Evolutionary conservation across 2,888 invertebrate species (phyloP).

Genomic region (Pheosia gnoma): DNA sequence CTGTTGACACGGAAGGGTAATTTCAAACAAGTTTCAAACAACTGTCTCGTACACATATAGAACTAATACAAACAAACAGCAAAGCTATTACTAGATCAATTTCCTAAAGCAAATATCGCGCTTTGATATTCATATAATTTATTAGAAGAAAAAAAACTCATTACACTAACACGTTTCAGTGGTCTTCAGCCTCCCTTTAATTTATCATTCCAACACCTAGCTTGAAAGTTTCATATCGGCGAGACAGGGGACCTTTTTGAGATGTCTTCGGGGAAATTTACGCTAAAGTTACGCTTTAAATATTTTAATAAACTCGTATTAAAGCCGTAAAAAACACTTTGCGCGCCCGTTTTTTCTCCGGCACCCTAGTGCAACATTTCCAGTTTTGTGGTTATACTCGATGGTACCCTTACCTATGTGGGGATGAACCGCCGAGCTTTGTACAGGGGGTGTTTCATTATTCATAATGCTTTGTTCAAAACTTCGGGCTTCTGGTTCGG

Average conservation of each 20-base stretch:
- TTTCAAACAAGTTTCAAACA: no score
- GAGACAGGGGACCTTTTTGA: conserved; percentile 64
- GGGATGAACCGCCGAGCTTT: conserved; percentile 45
- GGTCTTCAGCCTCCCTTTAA: conserved; percentile 64
- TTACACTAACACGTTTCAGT: conserved; percentile 57
- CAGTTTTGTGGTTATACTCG: conserved; percentile 52
- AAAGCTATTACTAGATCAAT: conserved; percentile 6
- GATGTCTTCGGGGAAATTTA: conserved; percentile 80
- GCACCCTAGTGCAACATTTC: conserved; percentile 60
- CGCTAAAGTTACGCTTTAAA: conserved; percentile 79
- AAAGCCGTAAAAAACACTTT: conserved; percentile 83
- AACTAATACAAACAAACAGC: not conserved
- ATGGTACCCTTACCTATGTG: conserved; percentile 28
- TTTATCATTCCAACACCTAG: conserved; percentile 74
- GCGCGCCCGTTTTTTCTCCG: conserved; percentile 70
- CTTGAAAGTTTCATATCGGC: conserved; percentile 64
- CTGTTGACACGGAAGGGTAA: no score
- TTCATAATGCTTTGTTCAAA: conserved; percentile 79
- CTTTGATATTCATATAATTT: conserved; percentile 34
- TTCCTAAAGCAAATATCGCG: conserved; percentile 12
- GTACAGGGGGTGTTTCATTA: conserved; percentile 76
- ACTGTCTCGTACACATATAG: no score
- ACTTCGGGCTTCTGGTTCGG: conserved; percentile 64
- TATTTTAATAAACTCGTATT: conserved; percentile 83
- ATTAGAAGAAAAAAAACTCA: conserved; percentile 51